These are phyloP conservation scores for Quadroppia sp. DNA, from an alignment of 2,888 invertebrate genomes.

Conservation along the genomic window DNA sequence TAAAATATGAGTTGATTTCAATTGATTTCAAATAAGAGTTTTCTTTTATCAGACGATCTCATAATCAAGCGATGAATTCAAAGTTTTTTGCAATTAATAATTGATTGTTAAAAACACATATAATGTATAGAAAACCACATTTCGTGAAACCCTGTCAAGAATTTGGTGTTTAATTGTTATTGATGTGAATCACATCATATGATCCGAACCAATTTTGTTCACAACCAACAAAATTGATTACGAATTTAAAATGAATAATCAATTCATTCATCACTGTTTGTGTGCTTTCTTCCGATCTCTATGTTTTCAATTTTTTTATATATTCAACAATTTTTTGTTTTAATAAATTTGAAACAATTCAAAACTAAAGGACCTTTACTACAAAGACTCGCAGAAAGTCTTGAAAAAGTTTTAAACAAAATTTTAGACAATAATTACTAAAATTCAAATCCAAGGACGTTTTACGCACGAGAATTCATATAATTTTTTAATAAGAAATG, in stretches of 20 bases:
- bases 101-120: slow-evolving; percentile 5
- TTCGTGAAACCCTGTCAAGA: slow-evolving; percentile 5
- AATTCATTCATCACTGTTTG: background rate
- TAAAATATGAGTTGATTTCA: background rate
- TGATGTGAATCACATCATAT: background rate
- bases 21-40: background rate
- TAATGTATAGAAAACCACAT: background rate
- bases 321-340: background rate
- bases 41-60: background rate
- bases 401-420: background rate
- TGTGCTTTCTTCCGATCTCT: background rate
- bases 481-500: background rate
- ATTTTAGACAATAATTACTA: background rate
- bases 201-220: background rate
- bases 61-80: background rate
- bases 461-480: slow-evolving; percentile 15
- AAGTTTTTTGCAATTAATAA: background rate
- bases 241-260: background rate
- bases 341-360: background rate
- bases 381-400: background rate
- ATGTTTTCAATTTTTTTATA: background rate
- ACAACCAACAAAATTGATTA: background rate
- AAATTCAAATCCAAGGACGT: slow-evolving; percentile 8
- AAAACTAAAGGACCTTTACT: no score
- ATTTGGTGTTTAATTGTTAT: slow-evolving; percentile 33